A percentile compares a stretch with the other conserved stretches of the same genome.
Evolutionary conservation across 2,113 vertebrate genomes (phyloP).

Genomic region (Sterna hirundo): DNA sequence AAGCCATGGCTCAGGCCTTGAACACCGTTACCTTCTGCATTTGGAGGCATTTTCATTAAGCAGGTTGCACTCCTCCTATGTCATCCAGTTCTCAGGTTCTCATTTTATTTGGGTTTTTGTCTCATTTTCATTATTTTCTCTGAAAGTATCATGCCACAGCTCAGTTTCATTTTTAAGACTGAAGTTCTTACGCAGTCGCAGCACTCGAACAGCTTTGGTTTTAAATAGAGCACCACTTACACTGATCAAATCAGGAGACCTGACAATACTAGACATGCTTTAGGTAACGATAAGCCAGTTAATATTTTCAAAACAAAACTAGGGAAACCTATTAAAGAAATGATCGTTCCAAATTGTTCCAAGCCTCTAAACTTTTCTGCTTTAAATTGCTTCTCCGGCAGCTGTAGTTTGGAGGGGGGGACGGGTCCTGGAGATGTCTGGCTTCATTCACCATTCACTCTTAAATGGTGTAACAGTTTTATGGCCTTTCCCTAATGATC

Average conservation of each 20-base stretch:
- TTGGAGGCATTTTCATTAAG: neutral
- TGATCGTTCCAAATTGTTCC: neutral
- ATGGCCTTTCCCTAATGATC: conserved; percentile 83
- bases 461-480: conserved; percentile 81
- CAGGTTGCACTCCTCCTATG: neutral
- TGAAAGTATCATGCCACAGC: neutral
- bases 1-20: neutral
- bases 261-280: neutral
- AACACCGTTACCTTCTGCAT: neutral
- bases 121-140: neutral
- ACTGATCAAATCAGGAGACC: neutral
- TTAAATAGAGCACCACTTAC: neutral
- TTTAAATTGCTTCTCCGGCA: neutral
- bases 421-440: conserved; percentile 67
- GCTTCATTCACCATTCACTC: conserved; percentile 79
- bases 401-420: neutral
- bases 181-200: neutral
- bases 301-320: neutral
- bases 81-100: neutral
- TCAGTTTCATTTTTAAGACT: neutral
- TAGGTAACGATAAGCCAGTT: neutral
- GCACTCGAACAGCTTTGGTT: neutral
- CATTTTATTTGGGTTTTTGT: neutral
- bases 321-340: neutral
- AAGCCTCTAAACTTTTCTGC: neutral